phyloP scores from a whole-genome alignment of 2,797 vertebrate species.

The Chiloscyllium punctatum region DNA sequence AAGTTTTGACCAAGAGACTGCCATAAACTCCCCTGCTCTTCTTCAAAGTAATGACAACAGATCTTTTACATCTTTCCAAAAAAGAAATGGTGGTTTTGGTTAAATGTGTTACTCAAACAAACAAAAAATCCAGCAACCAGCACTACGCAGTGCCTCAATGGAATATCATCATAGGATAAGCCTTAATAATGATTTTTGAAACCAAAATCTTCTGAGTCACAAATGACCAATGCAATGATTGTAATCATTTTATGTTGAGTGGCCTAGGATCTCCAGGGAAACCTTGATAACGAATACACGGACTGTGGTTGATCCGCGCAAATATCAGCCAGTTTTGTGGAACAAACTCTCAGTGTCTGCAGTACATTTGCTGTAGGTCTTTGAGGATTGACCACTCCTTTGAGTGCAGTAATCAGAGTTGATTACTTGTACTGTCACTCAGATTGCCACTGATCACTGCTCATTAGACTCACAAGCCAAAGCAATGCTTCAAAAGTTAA shows the following conservation, averaged over 20 bases:
- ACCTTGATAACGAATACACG: not conserved
- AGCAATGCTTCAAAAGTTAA: not conserved
- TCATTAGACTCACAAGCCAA: constrained; percentile 11
- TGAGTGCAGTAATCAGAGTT: not conserved
- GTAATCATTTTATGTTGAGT: not conserved
- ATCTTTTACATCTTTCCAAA: not conserved
- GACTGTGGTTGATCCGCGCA: not conserved
- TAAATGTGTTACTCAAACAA: not conserved
- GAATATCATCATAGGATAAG: not conserved
- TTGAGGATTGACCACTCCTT: not conserved
- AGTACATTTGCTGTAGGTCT: not conserved
- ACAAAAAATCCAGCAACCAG: not conserved
- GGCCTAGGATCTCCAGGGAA: not conserved
- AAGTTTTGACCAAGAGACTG: not conserved
- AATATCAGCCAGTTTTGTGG: not conserved
- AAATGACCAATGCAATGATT: not conserved
- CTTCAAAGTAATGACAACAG: not conserved
- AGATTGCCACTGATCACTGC: not conserved
- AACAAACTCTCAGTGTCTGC: not conserved
- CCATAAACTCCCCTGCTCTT: not conserved
- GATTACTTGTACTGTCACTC: constrained; percentile 2
- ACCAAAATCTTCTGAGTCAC: not conserved
- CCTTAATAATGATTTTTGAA: not conserved
- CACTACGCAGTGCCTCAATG: not conserved
- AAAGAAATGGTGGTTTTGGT: not conserved